Conservation (phyloP, 2,113 vertebrate genomes). For the Tetrao urogallus region DNA sequence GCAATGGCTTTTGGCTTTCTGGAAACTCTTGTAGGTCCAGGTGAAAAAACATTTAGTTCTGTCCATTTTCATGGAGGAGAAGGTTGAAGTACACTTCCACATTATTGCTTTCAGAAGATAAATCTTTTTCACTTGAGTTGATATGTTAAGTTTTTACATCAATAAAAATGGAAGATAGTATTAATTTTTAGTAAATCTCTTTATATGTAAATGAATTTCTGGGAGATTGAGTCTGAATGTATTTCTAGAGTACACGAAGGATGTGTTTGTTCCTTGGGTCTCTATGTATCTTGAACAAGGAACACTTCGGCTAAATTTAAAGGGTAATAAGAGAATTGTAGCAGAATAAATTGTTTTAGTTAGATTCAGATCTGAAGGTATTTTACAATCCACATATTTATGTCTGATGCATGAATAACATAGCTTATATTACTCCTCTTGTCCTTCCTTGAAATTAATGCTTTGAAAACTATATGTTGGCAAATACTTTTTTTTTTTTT, state of each 20-base stretch:
- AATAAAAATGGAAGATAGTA: constrained; percentile 4
- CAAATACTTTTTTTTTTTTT: not conserved
- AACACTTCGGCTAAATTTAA: constrained; percentile 30
- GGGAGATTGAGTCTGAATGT: not conserved
- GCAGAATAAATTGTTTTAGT: constrained; percentile 35
- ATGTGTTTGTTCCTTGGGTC: constrained; percentile 6
- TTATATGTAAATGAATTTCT: constrained; percentile 1
- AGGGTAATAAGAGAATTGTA: not conserved
- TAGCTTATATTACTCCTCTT: not conserved
- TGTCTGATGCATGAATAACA: constrained; percentile 30
- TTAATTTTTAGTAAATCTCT: constrained; percentile 33
- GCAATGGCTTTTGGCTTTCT: not conserved
- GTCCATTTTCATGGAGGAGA: not conserved
- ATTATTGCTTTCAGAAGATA: not conserved
- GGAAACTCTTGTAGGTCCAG: not conserved
- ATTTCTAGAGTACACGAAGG: not conserved
- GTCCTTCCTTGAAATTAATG: not conserved
- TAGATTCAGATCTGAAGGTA: not conserved
- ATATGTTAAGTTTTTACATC: not conserved
- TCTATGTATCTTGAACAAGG: constrained; percentile 15
- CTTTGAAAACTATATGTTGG: constrained; percentile 23
- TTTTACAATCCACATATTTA: constrained; percentile 31
- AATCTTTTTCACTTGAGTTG: not conserved
- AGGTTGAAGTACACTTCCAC: not conserved
- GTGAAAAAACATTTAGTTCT: not conserved